Conservation (phyloP, 1,140 invertebrate species). For the Drosophila dunni region DNA sequence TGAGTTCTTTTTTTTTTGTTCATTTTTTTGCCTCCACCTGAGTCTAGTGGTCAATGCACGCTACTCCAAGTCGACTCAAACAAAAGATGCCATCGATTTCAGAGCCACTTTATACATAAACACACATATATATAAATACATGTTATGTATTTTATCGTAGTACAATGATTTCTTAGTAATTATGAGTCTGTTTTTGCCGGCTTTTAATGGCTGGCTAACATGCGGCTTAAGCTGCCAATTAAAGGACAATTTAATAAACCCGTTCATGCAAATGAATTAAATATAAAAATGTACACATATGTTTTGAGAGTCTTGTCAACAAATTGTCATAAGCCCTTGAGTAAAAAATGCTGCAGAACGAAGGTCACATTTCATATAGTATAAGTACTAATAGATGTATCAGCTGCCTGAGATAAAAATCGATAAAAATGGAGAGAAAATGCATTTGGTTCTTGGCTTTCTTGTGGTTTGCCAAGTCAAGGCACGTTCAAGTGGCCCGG, state of each 20-base stretch:
- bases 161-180: slow-evolving; percentile 41
- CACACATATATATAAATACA: slow-evolving; percentile 34
- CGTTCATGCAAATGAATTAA: slow-evolving; percentile 15
- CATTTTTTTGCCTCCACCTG: slow-evolving; percentile 28
- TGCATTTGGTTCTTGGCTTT: slow-evolving; percentile 11
- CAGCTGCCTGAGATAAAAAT: slow-evolving; percentile 77
- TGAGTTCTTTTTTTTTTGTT: slow-evolving; percentile 9
- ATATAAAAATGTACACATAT: slow-evolving; percentile 5
- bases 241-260: neutral
- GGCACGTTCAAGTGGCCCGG: slow-evolving; percentile 57
- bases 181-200: slow-evolving; percentile 31
- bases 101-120: slow-evolving; percentile 33
- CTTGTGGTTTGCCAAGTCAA: slow-evolving; percentile 34
- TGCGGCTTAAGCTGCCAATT: slow-evolving; percentile 17
- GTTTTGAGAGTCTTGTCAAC: slow-evolving; percentile 55
- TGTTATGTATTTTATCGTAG: slow-evolving; percentile 55
- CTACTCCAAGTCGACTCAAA: slow-evolving; percentile 46
- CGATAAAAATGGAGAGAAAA: slow-evolving; percentile 46
- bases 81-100: slow-evolving; percentile 74
- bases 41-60: slow-evolving; percentile 73
- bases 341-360: slow-evolving; percentile 39
- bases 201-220: slow-evolving; percentile 43
- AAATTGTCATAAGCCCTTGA: slow-evolving; percentile 7
- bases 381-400: slow-evolving; percentile 50
- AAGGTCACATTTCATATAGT: slow-evolving; percentile 57